Conservation (phyloP, 1,140 invertebrate species). For the Caenorhabditis tropicalis region DNA sequence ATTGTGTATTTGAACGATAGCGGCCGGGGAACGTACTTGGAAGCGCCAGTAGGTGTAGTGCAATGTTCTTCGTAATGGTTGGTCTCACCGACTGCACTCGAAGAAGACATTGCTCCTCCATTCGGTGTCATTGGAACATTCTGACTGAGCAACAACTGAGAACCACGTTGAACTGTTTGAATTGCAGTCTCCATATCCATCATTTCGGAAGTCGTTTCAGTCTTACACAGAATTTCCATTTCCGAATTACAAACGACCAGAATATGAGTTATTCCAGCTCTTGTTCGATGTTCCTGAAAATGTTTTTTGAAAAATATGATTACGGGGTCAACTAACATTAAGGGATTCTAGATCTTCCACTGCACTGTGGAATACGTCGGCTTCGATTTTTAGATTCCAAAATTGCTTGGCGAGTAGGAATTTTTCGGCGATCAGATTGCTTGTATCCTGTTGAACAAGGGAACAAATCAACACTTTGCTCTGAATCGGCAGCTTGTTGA, state of each 20-base stretch:
- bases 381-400: slow-evolving; percentile 16
- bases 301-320: not conserved
- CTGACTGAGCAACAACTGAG: not conserved
- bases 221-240: not conserved
- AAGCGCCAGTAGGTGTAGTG: not conserved
- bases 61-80: not conserved
- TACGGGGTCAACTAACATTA: not conserved
- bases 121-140: not conserved
- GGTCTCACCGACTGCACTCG: not conserved
- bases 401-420: slow-evolving; percentile 3
- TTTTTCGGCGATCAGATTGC: not conserved
- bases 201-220: not conserved
- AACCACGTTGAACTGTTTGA: not conserved
- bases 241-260: not conserved
- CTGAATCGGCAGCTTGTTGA: not conserved
- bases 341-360: slow-evolving; percentile 4
- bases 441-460: not conserved
- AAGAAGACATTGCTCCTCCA: not conserved
- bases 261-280: not conserved
- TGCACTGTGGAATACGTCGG: not conserved
- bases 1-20: not conserved
- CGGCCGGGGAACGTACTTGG: not conserved
- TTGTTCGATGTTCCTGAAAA: not conserved
- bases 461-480: not conserved
- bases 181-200: not conserved